Evolutionary conservation across 2,113 vertebrate species (phyloP).

Genomic region (Myotis lucifugus): DNA sequence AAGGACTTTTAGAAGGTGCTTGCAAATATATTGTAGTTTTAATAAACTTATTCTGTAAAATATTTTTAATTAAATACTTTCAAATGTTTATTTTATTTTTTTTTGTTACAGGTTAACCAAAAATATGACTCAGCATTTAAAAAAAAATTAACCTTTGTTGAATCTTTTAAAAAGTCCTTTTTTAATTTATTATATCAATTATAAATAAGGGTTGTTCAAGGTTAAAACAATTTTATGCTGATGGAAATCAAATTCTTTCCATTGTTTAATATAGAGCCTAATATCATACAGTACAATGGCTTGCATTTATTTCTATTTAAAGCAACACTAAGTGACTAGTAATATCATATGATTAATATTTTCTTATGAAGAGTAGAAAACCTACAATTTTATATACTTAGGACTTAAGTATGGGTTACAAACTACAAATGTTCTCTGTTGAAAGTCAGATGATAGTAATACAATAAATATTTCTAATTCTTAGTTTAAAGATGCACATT

Average conservation of each 20-base stretch:
- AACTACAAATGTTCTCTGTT: conserved; percentile 17
- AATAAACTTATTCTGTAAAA: not conserved
- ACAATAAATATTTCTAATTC: conserved; percentile 57
- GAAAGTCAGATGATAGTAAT: not conserved
- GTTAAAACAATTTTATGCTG: conserved; percentile 56
- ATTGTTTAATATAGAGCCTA: conserved; percentile 3
- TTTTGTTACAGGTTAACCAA: not conserved
- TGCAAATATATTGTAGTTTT: not conserved
- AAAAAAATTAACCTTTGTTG: not conserved
- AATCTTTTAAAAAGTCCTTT: conserved; percentile 38
- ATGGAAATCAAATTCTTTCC: conserved; percentile 9
- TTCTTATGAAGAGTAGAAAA: not conserved
- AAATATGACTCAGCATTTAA: not conserved
- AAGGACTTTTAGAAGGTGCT: not conserved
- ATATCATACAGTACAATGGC: not conserved
- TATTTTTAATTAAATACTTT: not conserved
- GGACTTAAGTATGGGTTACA: conserved; percentile 53
- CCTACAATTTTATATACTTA: conserved; percentile 55
- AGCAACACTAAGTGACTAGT: conserved; percentile 47
- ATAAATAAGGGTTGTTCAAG: conserved; percentile 48
- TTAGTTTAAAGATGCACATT: conserved; percentile 10
- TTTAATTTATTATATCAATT: conserved; percentile 33
- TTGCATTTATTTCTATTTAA: conserved; percentile 62
- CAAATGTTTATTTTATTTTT: not conserved
- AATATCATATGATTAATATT: conserved; percentile 59